Base-by-base conservation (phyloP, 2,113 vertebrate species). In the Cyanoderma ruficeps region DNA sequence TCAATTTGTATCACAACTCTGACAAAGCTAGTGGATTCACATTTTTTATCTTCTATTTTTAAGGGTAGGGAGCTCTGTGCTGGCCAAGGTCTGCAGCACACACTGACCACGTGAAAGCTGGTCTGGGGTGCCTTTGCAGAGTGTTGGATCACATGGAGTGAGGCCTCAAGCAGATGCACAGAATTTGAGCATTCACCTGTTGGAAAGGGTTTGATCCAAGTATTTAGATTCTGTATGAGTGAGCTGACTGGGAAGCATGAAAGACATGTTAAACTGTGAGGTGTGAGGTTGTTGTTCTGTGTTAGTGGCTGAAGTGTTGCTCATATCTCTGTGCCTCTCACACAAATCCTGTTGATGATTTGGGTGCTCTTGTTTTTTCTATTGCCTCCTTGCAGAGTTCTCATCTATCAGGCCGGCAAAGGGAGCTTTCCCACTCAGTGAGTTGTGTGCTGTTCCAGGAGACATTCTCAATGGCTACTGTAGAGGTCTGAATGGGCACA, bases 1-100 rank as follows among this genome's bases (percentile, higher is more conserved):
- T 94, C 79, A 81, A 70, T 94, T 91, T 93, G 39, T 35, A 75
- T 85, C 78, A 69, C 16, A 53, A 59, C 53, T n/a, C 18, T 93
- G 81, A 82, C 87, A 92, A 87, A 95, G 67, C 28, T 31, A 89
- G 33, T 0, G 0, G 13, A 55, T 63, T 72, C 59, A 47, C 10
- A 13, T 77, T 61, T 87, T 91, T 82, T 20, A 53, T 64, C 86
- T 87, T 86, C 59, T 86, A 20, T 35, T 42, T 42, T 67, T 61
- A 56, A 76, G 61, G 44, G 25, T 21, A 64, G 35, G 25, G 30
- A 52, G 44, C 49, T 87, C 20, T 90, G 30, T 7, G 1, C 2
- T 3, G 55, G 46, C 37, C 65, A 1, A 69, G 30, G 15, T 67
- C 41, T 87, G 72, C 18, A 71, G 61, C 3, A 2, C 55, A 11